A percentile compares a stretch with the other conserved stretches of the same genome.
Conservation (phyloP, 2,113 vertebrate genomes). For the Sorex araneus region DNA sequence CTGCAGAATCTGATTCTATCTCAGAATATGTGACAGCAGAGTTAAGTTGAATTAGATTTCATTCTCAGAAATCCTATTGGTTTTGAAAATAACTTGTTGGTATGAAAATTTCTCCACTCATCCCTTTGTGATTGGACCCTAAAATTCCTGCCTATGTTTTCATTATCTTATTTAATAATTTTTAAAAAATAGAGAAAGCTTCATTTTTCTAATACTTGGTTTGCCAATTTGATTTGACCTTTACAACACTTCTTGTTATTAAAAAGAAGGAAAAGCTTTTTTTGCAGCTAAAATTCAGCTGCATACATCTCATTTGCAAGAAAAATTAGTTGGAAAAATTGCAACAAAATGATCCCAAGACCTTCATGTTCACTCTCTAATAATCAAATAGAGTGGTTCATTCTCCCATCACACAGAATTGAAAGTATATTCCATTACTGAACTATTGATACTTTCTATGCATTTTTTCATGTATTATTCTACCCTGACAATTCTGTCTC, state of each 20-base stretch:
- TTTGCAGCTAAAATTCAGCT: neutral
- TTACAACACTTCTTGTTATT: neutral
- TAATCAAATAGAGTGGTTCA: neutral
- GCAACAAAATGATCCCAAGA: neutral
- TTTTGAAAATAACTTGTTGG: neutral
- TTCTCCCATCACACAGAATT: neutral
- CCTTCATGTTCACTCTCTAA: neutral
- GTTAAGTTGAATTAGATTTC: neutral
- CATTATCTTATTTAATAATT: neutral
- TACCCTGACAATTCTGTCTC: neutral
- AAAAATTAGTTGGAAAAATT: neutral
- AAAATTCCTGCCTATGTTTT: neutral
- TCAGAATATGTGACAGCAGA: neutral
- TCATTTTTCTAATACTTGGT: neutral
- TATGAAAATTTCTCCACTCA: neutral
- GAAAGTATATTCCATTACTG: slow-evolving; percentile 2
- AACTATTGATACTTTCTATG: neutral
- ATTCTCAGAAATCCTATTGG: neutral
- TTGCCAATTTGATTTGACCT: neutral
- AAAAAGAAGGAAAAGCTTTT: neutral
- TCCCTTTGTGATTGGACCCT: neutral
- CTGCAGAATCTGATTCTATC: neutral
- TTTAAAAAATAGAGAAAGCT: slow-evolving; percentile 11
- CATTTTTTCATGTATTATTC: neutral
- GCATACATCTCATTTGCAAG: neutral